Evolutionary conservation across 2,797 vertebrate species (phyloP), one percentile per base, ranked within the genome.

Genomic region (Micrastur ruficollis): DNA sequence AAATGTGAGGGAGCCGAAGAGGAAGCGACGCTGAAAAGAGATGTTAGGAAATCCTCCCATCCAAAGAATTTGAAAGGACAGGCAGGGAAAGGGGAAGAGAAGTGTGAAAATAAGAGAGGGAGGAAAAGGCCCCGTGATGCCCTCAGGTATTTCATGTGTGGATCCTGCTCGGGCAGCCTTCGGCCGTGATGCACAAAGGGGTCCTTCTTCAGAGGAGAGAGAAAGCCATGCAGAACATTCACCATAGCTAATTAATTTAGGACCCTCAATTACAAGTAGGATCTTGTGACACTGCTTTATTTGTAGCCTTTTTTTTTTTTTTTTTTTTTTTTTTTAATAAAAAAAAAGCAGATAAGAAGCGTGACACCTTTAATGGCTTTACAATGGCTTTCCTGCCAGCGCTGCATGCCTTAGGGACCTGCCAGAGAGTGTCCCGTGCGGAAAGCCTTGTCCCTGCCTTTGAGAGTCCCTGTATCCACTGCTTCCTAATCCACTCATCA

Each of bases 211-310:
- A 12, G 27, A 49, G 84, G 61, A 75, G 68, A 86, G 65, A 85
- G 89, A 93, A 91, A 95, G 90, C 94, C 88, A 84, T 31, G 97
- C 96, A 82, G 95, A 97, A 95, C 97, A 96, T 96, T 90, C 93
- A 86, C 97, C 96, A n/a, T 97, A 71, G 91, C 95, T 93, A 98
- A 98, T 98, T 96, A 83, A 93, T 97, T 97, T 88, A 38, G 75
- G 96, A 47, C 63, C 88, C 89, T 94, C 95, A 95, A 92, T 95
- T 96, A 95, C 72, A 72, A 59, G 90, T 79, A 55, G 93, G 88
- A 94, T 96, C 97, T 97, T 53, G 78, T 97, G 97, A 97, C 97
- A 95, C 80, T 50, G 91, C 90, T 93, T 95, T 81, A 93, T 92
- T 96, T 93, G 94, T 87, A 89, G 72, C 71, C n/a, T 80, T 12